Percentiles rank a stretch among this genome's conserved stretches.
These are phyloP conservation scores for Myiozetetes cayanensis DNA, from an alignment of 2,113 vertebrate genomes.

Conservation along the genomic window DNA sequence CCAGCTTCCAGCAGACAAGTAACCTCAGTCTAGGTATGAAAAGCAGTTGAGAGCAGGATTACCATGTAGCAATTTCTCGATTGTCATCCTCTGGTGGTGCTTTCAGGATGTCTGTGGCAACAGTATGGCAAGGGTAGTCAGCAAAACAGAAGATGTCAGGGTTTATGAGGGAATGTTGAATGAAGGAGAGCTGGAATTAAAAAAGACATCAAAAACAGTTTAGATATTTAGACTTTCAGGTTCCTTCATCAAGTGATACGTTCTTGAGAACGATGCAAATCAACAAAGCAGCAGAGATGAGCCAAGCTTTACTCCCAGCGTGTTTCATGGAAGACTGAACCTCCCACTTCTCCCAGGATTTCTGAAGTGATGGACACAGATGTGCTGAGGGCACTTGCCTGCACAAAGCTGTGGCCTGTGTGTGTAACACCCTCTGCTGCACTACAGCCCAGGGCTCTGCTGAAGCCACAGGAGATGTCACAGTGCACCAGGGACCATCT, in stretches of 20 bases:
- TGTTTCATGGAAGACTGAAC: background rate
- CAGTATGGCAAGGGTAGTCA: slow-evolving; percentile 93
- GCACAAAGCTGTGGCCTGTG: background rate
- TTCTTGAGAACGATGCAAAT: background rate
- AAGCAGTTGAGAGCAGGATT: slow-evolving; percentile 31
- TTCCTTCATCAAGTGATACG: background rate
- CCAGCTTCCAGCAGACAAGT: background rate
- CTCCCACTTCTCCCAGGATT: background rate
- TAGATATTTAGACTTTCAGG: background rate
- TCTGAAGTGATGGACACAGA: background rate
- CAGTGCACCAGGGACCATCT: background rate
- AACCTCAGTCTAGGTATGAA: background rate
- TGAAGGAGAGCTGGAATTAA: slow-evolving; percentile 89
- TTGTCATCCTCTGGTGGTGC: slow-evolving; percentile 99
- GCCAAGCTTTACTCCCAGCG: background rate
- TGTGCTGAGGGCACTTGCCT: too few relatives aligned
- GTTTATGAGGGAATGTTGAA: slow-evolving; percentile 97
- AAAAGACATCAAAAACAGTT: background rate
- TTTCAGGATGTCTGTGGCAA: slow-evolving; percentile 97
- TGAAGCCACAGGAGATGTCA: background rate
- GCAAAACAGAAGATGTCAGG: slow-evolving; percentile 98
- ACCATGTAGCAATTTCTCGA: slow-evolving; percentile 98
- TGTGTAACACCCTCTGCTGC: background rate
- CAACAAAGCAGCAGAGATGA: background rate
- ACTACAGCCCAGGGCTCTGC: background rate